Percentiles rank a stretch among this genome's conserved stretches.
These are phyloP conservation scores for Drosophila pegasa DNA, from an alignment of 2,888 invertebrate species.

Conservation along the genomic window DNA sequence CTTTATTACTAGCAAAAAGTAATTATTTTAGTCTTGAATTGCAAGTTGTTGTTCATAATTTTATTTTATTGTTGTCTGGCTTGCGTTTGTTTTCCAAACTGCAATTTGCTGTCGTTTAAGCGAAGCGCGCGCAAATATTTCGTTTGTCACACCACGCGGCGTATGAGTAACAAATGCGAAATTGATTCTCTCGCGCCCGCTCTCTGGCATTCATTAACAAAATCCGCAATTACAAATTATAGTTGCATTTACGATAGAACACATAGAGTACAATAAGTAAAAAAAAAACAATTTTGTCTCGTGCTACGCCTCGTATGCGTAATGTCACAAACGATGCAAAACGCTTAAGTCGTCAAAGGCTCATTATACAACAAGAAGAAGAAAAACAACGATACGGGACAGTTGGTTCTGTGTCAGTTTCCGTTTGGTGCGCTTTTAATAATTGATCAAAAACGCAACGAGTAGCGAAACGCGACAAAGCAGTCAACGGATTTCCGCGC, in stretches of 20 bases:
- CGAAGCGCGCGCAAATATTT: slow-evolving; percentile 57
- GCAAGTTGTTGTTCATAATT: slow-evolving; percentile 40
- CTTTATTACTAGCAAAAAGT: slow-evolving; percentile 28
- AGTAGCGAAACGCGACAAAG: slow-evolving; percentile 45
- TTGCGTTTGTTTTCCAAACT: slow-evolving; percentile 46
- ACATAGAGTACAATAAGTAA: background rate
- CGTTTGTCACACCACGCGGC: slow-evolving; percentile 55
- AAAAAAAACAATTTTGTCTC: slow-evolving; percentile 3
- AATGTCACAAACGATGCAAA: slow-evolving; percentile 33
- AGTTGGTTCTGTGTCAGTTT: slow-evolving; percentile 56
- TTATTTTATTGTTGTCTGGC: slow-evolving; percentile 21
- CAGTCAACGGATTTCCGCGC: slow-evolving; percentile 70
- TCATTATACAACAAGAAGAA: slow-evolving; percentile 27
- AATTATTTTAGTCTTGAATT: slow-evolving; percentile 26
- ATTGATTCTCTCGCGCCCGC: slow-evolving; percentile 28
- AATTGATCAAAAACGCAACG: slow-evolving; percentile 56
- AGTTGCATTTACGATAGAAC: slow-evolving; percentile 28
- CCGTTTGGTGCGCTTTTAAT: slow-evolving; percentile 63
- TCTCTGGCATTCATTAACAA: slow-evolving; percentile 42
- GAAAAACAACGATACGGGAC: slow-evolving; percentile 12
- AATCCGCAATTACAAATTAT: slow-evolving; percentile 45
- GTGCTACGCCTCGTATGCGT: slow-evolving; percentile 56
- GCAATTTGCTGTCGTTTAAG: slow-evolving; percentile 61
- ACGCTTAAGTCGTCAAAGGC: slow-evolving; percentile 5
- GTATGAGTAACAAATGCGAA: slow-evolving; percentile 61